Base-by-base conservation (phyloP, 1,140 invertebrate genomes). In the Aphis craccivora region DNA sequence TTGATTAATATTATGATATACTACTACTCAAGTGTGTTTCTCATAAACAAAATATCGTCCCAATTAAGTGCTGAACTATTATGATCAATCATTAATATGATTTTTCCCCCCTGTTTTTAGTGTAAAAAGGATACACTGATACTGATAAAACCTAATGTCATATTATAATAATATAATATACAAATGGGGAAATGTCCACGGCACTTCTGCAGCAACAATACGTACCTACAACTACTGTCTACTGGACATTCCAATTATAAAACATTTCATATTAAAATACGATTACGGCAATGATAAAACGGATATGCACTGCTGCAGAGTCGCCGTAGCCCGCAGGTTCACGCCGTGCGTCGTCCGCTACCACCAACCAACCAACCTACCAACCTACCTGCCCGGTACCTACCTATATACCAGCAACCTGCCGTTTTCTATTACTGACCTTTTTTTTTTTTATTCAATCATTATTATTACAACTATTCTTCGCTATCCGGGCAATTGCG, bases 391-490 rank as follows among this genome's bases (percentile, higher is more conserved):
- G 0, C 60, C 30, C 1, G 60, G 30, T 67, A 67, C 60, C 60
- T 67, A 67, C 60, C 60, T n/a, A 67, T n/a, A n/a, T 67, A 81
- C 35, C 76, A 18, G 35, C 35, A 83, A 1, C 35, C 35, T 83
- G 37, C 11, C 11, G 83, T 86, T 86, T 43, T 86, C 83, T 51
- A 51, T 51, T 88, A 88, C 86, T 88, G 86, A 88, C 45, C 30
- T 88, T 51, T 88, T 51, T 88, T 2, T 76, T 76, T 76, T 23
- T 35, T 40, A 40, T 90, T 55, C 25, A 18, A 90, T 55, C 37
- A 60, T 55, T 55, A 40, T 55, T 90, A 90, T 43, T 37, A 51
- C 76, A 23, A 83, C 76, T 37, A 83, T 83, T 83, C 35, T 37
- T 37, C 35, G 20, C 35, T n/a, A 76, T 76, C 60, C 60, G 76